These are phyloP conservation scores for Epizoanthus fatuus DNA, from an alignment of 92 coral and sea anemone species.

Conservation along the genomic window DNA sequence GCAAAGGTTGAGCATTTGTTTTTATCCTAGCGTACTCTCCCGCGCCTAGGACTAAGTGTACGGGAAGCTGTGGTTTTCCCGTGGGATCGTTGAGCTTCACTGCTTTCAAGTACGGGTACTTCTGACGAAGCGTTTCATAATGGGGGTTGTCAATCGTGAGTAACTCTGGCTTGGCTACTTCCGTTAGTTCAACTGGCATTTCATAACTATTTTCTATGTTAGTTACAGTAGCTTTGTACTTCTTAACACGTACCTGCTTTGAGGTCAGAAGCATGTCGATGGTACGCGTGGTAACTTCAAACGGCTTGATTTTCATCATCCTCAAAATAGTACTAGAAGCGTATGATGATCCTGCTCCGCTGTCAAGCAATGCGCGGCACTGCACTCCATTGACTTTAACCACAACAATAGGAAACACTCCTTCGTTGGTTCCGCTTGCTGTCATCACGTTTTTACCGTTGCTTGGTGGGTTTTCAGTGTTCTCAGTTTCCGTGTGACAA, in stretches of 20 bases:
- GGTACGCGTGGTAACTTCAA: not conserved
- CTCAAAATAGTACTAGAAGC: not conserved
- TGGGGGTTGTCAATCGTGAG: constrained; percentile 23
- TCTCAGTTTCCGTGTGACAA: not conserved
- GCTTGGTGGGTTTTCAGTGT: not conserved
- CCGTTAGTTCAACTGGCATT: constrained; percentile 26
- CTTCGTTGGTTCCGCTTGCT: not conserved
- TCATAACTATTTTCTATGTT: constrained; percentile 3
- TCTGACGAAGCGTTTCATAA: constrained; percentile 4
- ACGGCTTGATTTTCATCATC: not conserved
- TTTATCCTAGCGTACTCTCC: constrained; percentile 48
- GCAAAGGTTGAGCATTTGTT: constrained; percentile 14
- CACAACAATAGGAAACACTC: not conserved
- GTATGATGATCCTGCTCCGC: constrained; percentile 9
- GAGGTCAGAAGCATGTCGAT: not conserved
- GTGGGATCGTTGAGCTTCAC: constrained; percentile 20
- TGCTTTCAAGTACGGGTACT: constrained; percentile 10
- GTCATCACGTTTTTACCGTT: not conserved
- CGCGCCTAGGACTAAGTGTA: constrained; percentile 40
- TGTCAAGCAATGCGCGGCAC: constrained; percentile 5
- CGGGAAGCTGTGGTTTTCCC: constrained; percentile 30
- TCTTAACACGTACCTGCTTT: not conserved
- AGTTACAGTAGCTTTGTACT: not conserved
- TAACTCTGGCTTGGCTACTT: constrained; percentile 27
- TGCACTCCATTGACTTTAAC: not conserved